Conservation (phyloP, 2,797 vertebrate species). For the Perodicticus potto region DNA sequence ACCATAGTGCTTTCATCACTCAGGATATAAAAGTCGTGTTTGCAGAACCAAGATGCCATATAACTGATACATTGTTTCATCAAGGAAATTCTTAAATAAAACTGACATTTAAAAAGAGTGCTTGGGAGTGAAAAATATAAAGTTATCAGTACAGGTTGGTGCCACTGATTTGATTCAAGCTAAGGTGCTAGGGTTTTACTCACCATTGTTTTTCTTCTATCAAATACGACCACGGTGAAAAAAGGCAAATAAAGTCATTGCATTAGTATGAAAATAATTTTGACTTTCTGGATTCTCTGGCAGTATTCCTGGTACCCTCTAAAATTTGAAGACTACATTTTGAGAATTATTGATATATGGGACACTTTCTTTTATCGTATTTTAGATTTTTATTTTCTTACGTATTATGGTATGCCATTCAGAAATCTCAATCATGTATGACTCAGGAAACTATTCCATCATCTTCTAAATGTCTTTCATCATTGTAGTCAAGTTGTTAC, state of each 20-base stretch:
- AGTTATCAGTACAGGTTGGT: neutral
- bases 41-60: neutral
- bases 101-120: neutral
- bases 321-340: neutral
- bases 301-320: neutral
- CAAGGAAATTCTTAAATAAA: neutral
- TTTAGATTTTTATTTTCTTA: neutral
- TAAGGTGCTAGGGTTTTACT: neutral
- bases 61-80: neutral
- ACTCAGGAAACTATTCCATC: neutral
- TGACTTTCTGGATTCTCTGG: neutral
- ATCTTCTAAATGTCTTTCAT: neutral
- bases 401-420: neutral
- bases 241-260: neutral
- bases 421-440: neutral
- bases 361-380: neutral
- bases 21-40: neutral
- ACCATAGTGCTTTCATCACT: neutral
- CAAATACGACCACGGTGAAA: neutral
- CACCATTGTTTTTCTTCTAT: neutral
- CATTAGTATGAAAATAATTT: neutral
- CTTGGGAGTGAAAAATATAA: neutral
- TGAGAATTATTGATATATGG: neutral
- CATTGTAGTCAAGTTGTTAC: neutral
- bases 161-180: neutral